Evolutionary conservation across 2,888 invertebrate species (phyloP).

Genomic region (Chirona hameri): DNA sequence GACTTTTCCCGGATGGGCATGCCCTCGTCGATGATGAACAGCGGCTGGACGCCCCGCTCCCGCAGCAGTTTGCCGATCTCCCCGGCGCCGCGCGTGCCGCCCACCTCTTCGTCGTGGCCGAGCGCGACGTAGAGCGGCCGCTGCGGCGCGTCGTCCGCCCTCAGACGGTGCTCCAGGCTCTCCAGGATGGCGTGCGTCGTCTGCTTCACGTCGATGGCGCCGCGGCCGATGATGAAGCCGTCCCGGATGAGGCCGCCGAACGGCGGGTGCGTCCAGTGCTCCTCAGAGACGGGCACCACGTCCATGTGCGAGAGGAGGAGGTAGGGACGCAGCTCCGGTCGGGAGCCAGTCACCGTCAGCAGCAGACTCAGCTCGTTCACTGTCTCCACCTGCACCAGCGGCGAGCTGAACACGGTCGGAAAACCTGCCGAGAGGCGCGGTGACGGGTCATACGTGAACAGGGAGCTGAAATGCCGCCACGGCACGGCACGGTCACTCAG

Average conservation of each 20-base stretch:
- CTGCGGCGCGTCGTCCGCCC: slow-evolving; percentile 46
- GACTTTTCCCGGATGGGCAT: not conserved
- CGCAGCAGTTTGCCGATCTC: not conserved
- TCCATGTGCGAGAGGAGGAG: slow-evolving; percentile 53
- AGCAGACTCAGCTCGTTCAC: slow-evolving; percentile 50
- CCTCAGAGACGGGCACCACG: slow-evolving; percentile 50
- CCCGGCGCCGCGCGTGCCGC: not conserved
- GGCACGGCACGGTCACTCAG: no score
- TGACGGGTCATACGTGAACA: not conserved
- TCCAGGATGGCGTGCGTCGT: slow-evolving; percentile 47
- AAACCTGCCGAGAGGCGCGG: slow-evolving; percentile 33
- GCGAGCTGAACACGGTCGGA: slow-evolving; percentile 39
- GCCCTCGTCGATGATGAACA: not conserved
- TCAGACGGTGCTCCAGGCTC: slow-evolving; percentile 49
- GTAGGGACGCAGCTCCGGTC: slow-evolving; percentile 48
- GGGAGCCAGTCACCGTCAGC: slow-evolving; percentile 48
- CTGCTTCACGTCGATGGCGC: slow-evolving; percentile 53
- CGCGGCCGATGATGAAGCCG: slow-evolving; percentile 51
- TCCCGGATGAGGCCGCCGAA: slow-evolving; percentile 50
- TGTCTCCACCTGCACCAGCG: slow-evolving; percentile 43
- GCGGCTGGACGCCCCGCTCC: not conserved
- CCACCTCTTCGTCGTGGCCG: not conserved
- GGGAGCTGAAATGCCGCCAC: not conserved
- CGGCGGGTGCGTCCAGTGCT: slow-evolving; percentile 47
- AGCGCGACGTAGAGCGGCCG: slow-evolving; percentile 45